These are phyloP conservation scores for Bugulina stolonifera DNA, from an alignment of 2,888 invertebrate genomes.

Conservation along the genomic window DNA sequence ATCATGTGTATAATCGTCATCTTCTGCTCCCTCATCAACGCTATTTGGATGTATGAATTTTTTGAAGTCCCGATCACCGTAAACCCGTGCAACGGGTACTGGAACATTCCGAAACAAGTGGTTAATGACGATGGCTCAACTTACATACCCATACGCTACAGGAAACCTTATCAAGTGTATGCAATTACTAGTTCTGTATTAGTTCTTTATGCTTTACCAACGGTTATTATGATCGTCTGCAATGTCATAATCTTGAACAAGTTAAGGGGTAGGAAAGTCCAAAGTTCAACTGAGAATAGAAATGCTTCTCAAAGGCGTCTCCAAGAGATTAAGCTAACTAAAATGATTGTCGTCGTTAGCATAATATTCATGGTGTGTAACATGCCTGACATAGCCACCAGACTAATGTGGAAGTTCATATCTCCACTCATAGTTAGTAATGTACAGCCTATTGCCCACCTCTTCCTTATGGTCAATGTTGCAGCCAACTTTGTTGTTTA, in stretches of 20 bases:
- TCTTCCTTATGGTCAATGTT: slow-evolving; percentile 21
- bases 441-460: slow-evolving; percentile 10
- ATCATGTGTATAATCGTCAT: background rate
- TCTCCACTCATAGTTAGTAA: background rate
- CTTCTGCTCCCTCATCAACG: slow-evolving; percentile 5
- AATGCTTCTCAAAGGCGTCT: background rate
- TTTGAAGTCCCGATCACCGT: slow-evolving; percentile 4
- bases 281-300: background rate
- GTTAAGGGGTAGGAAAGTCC: background rate
- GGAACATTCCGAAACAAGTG: slow-evolving; percentile 8
- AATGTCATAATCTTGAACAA: background rate
- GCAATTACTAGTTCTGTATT: slow-evolving; percentile 10
- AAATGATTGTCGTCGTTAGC: slow-evolving; percentile 17
- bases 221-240: background rate
- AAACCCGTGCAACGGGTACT: background rate
- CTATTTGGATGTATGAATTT: slow-evolving; percentile 17
- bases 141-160: background rate
- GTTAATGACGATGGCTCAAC: background rate
- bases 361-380: background rate
- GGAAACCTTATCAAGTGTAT: background rate
- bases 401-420: slow-evolving; percentile 10
- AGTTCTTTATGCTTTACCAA: slow-evolving; percentile 16
- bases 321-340: slow-evolving; percentile 4
- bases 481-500: slow-evolving; percentile 15
- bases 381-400: slow-evolving; percentile 1